Conservation (phyloP, 2,113 vertebrate species). For the Apteryx owenii region DNA sequence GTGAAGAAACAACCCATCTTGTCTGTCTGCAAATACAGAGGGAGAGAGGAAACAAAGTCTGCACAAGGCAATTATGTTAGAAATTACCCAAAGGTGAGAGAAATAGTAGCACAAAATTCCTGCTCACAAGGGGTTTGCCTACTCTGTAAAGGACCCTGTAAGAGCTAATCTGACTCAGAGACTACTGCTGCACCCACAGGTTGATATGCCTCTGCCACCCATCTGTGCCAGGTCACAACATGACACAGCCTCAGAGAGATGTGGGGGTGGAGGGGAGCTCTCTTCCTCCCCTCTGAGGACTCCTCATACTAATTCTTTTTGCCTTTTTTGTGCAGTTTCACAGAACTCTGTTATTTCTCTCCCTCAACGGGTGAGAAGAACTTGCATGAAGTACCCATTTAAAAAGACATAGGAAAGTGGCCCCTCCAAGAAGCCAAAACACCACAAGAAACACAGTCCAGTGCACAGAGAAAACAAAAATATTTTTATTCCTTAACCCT, state of each 20-base stretch:
- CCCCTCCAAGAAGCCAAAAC: neutral
- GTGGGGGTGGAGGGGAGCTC: neutral
- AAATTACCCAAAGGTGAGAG: neutral
- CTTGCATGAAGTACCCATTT: neutral
- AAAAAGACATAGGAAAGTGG: neutral
- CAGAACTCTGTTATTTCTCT: neutral
- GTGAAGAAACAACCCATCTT: slow-evolving; percentile 63
- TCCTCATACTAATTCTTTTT: neutral
- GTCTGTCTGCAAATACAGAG: slow-evolving; percentile 63
- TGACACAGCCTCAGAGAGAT: neutral
- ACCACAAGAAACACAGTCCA: neutral
- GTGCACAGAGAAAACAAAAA: neutral
- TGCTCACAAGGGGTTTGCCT: neutral
- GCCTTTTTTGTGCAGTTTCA: neutral
- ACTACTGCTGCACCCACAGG: too few relatives aligned
- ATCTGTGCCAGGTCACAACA: neutral
- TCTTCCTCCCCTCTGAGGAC: neutral
- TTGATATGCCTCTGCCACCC: neutral
- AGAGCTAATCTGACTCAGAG: neutral
- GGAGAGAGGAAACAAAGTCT: neutral
- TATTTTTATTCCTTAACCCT: neutral
- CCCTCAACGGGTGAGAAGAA: neutral
- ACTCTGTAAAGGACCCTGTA: neutral
- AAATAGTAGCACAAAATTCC: neutral
- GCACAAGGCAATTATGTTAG: rapidly evolving